These are phyloP conservation scores for Pachyuromys duprasi DNA, from an alignment of 2,797 vertebrate species.

Conservation along the genomic window DNA sequence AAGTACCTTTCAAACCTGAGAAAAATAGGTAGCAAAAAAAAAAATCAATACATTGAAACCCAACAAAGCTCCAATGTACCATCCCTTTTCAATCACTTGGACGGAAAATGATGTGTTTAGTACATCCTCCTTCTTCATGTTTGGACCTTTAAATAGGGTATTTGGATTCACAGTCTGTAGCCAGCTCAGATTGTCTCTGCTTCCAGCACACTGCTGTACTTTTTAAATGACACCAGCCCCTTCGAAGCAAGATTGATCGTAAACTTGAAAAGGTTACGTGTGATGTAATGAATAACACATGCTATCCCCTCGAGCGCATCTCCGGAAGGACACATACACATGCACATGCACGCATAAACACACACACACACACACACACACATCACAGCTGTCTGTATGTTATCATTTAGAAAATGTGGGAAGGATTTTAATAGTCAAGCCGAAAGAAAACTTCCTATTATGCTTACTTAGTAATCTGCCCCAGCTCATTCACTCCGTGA, in stretches of 20 bases:
- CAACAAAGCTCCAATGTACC: constrained; percentile 70
- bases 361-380: too few relatives aligned
- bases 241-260: constrained; percentile 77
- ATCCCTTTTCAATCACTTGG: constrained; percentile 75
- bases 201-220: constrained; percentile 61
- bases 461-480: neutral
- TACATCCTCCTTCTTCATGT: constrained; percentile 69
- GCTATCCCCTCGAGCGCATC: neutral
- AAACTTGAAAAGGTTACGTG: constrained; percentile 80
- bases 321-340: neutral
- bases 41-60: constrained; percentile 76
- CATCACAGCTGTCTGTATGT: neutral
- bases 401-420: constrained; percentile 46
- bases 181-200: constrained; percentile 64
- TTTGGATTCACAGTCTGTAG: constrained; percentile 79
- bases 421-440: constrained; percentile 6
- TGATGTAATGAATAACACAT: constrained; percentile 82
- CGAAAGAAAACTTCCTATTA: constrained; percentile 42
- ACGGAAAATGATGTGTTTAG: constrained; percentile 79
- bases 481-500: neutral
- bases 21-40: constrained; percentile 73
- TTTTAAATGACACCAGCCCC: constrained; percentile 77
- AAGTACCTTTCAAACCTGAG: constrained; percentile 77
- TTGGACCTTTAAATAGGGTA: constrained; percentile 73
- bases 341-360: too few relatives aligned